These are phyloP conservation scores for Pelvicachromis taeniatus DNA, from an alignment of 2,113 vertebrate genomes.

Conservation along the genomic window DNA sequence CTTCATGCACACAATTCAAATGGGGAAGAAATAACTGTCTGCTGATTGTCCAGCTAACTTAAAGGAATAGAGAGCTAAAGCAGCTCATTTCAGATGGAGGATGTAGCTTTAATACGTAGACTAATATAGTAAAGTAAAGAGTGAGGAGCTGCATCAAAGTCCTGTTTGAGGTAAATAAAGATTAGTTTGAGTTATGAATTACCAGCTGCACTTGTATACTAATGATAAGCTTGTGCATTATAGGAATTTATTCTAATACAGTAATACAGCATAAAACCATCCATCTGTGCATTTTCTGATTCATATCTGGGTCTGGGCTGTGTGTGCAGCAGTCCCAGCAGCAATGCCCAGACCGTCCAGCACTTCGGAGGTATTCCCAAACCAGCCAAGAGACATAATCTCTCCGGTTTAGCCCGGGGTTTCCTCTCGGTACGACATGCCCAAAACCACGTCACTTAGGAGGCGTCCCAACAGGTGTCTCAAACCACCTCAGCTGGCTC, in stretches of 20 bases:
- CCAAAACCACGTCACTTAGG: neutral
- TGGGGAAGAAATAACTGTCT: neutral
- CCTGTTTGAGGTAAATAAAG: neutral
- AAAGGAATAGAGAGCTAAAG: neutral
- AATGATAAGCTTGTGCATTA: neutral
- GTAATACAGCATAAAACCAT: neutral
- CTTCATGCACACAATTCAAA: fast-evolving
- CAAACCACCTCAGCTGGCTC: neutral
- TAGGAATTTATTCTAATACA: neutral
- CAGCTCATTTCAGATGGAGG: neutral
- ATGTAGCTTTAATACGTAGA: neutral
- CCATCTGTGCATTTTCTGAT: neutral
- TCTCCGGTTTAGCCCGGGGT: fast-evolving
- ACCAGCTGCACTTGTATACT: neutral
- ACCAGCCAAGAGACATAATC: neutral
- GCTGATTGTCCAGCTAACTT: no score
- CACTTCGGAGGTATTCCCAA: neutral
- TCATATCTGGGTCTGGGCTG: neutral
- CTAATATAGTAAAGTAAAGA: neutral
- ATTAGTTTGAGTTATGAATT: neutral
- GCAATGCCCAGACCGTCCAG: neutral
- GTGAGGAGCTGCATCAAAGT: neutral
- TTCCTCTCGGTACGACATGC: neutral
- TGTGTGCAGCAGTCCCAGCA: neutral
- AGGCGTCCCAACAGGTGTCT: neutral